Base-by-base conservation (phyloP, 2,113 vertebrate genomes). In the Tretioscincus oriximinensis region DNA sequence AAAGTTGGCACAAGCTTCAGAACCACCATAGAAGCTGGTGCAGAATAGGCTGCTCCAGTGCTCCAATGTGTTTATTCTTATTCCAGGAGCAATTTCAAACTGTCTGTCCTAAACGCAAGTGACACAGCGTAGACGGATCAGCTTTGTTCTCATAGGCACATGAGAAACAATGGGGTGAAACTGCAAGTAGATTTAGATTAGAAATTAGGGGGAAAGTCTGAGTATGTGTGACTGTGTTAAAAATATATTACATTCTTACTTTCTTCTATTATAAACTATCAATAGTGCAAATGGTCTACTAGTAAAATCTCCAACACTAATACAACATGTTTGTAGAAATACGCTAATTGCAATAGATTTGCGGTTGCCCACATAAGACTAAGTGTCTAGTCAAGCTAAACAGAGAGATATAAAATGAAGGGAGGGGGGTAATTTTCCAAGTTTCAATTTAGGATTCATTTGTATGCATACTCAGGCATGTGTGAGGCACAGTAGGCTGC, bases 331-430 rank as follows among this genome's bases (percentile, higher is more conserved):
- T 81, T 85, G 67, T 61, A 20, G 61, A 73, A 54, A 78, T 60
- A 73, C 78, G 69, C 69, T 85, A 77, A 76, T 21, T 41, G 58
- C 41, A 26, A 81, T 22, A 58, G 45, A 84, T 78, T 87, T 75
- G 64, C 60, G 28, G 41, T 41, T 35, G 74, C 72, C 77, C 70
- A 76, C 75, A 60, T 49, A 82, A 81, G 41, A 41, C 74, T 79
- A 1, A 83, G 0, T 76, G 86, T 73, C 83, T 77, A 63, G 68
- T 78, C 72, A 80, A 88, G 85, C 81, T 73, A 66, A 90, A 49
- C 12, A 28, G 87, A 72, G 21, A 45, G 35, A 60, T 70, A 68
- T 61, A 81, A 76, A 73, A 83, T 77, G 64, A 28, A 64, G 68
- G 20, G 49, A 31, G 70, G 35, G 63, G 70, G 72, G 21, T 82